Evolutionary conservation across 1,140 invertebrate genomes (phyloP), one percentile per base, ranked within the genome.

Genomic region (Plectus sambesii): DNA sequence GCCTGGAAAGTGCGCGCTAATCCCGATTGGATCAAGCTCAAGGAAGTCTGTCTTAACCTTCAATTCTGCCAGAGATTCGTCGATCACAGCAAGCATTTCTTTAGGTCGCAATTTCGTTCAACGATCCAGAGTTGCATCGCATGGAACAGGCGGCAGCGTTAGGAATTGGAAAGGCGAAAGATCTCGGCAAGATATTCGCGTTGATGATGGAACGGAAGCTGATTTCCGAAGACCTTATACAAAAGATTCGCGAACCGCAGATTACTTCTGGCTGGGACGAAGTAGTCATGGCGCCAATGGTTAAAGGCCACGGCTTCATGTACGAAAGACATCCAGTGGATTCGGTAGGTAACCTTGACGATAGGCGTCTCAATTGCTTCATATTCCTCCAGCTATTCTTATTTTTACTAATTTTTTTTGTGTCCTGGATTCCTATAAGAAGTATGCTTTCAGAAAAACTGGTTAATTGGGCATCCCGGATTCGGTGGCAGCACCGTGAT

Each of bases 141-240:
- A 30, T 64, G 30, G 62, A 64, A 35, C 62, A 66, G 49, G 47
- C 55, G 3, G 63, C 60, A 15, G 63, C 63, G 6, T 42, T 66
- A 1, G 62, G 62, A 4, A 61, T 64, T 20, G 50, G 52, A 19
- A 65, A 59, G 30, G 61, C 62, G 3, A 48, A 48, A 45, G 62
- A 64, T 26, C 29, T 64, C 24, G 62, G 38, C 2, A 50, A 51
- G 46, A 52, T 64, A 5, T 64, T 64, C 33, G 42, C 54, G 6
- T 29, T 63, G 30, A 47, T 66, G 38, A 44, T 66, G 5, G 39
- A 63, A 20, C 62, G 63, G 24, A 48, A 66, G 27, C 12, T 64
- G 17, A 12, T 59, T 4, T 58, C 59, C 25, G 6, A 37, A 3
- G 55, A 63, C 17, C 35, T 53, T n/a, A n/a, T 66, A 2, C 41